Conservation (phyloP, 2,888 invertebrate species). For the Odontocerum albicorne region DNA sequence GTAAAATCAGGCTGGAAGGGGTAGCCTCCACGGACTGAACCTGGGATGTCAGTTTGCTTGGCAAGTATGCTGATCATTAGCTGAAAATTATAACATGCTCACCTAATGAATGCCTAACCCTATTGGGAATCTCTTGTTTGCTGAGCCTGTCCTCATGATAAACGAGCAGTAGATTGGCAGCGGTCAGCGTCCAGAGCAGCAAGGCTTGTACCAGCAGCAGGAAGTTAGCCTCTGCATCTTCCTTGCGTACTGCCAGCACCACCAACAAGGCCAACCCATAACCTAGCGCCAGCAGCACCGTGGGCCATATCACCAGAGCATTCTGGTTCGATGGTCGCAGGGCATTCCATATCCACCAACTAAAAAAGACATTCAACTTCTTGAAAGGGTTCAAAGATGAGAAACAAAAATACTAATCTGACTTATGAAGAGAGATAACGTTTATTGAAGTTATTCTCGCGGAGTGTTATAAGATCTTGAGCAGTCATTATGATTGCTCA, state of each 20-base stretch:
- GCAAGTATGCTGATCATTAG: too few species aligned
- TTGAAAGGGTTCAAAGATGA: too few species aligned
- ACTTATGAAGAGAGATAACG: too few species aligned
- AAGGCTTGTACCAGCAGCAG: constrained; percentile 53
- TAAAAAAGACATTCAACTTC: too few species aligned
- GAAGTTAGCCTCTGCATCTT: constrained; percentile 44
- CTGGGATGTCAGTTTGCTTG: too few species aligned
- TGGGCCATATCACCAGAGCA: constrained; percentile 30
- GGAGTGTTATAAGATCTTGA: too few species aligned
- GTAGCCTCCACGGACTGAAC: background rate
- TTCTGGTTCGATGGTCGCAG: constrained; percentile 26
- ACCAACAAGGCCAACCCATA: constrained; percentile 19
- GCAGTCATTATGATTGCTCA: too few species aligned
- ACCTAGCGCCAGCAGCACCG: too few species aligned
- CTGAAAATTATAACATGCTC: constrained; percentile 43
- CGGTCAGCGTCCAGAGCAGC: constrained; percentile 49
- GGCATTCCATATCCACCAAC: constrained; percentile 17
- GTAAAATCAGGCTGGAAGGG: background rate
- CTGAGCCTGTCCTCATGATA: constrained; percentile 54
- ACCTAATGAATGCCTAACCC: constrained; percentile 54
- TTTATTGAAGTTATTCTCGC: too few species aligned
- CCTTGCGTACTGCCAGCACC: constrained; percentile 2
- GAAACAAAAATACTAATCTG: too few species aligned
- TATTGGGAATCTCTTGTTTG: constrained; percentile 59
- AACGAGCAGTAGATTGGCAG: constrained; percentile 51